Base-by-base conservation (phyloP, 2,113 vertebrate species). In the Hydropotes inermis region DNA sequence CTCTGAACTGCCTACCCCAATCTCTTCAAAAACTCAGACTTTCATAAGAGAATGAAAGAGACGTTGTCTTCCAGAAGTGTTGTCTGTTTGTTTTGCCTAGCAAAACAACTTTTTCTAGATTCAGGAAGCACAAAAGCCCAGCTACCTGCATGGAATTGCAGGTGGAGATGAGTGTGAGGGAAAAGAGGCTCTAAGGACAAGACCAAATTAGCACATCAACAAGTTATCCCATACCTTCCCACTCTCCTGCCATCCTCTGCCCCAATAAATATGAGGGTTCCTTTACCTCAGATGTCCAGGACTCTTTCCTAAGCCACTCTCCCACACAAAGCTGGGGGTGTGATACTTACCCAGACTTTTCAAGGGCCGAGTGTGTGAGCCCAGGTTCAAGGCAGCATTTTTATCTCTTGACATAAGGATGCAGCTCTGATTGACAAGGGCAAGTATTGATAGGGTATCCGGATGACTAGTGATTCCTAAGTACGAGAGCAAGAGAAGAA, bases 371-470 rank as follows among this genome's bases (percentile, higher is more conserved):
- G 82, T 61, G 16, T 57, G 47, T 23, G 25, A 60, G 4, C 14
- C 27, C 14, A 33, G 19, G 11, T 36, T 45, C 19, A 23, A 83
- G 74, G 57, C 19, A 78, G 60, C 25, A 11, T 7, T 93, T 85
- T 54, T 61, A 36, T 33, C 57, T 84, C 84, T 30, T n/a, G 36
- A 52, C 13, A 36, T 28, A 27, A 88, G 23, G 45, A 92, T 43
- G 61, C 11, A 45, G 9, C n/a, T 95, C 43, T 99, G 98, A 98
- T 98, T 98, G 98, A 98, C 97, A 99, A 99, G 99, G 99, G 99
- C 99, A 99, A 98, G 87, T 99, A 99, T 99, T 99, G 99, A 99
- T 99, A 99, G 98, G 99, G 98, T 99, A 99, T 99, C 98, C 98
- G 98, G 98, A 95, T 15, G 92, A 99, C 99, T 98, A 99, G 99